Conservation (phyloP, 2,113 vertebrate genomes). For the Alouatta palliata region DNA sequence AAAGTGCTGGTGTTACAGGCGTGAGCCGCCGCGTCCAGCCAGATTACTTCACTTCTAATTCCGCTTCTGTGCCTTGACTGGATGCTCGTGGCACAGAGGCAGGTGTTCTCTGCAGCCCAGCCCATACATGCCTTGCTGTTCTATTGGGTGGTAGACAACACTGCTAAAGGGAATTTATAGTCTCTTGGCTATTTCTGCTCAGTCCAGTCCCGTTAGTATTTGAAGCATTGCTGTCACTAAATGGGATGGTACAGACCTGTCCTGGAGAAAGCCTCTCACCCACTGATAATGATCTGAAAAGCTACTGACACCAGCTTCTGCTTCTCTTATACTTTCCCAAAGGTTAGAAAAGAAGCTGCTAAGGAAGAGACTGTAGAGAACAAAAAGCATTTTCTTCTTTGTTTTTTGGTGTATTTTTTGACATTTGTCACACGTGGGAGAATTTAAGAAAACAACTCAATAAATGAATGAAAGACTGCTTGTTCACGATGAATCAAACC, state of each 20-base stretch:
- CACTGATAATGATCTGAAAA: neutral
- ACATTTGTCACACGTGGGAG: neutral
- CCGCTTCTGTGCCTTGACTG: neutral
- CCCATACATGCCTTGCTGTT: neutral
- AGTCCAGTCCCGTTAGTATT: neutral
- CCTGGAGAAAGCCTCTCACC: neutral
- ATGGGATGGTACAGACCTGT: neutral
- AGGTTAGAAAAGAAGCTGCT: neutral
- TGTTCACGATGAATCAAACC: neutral
- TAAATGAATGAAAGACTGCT: neutral
- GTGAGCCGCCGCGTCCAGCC: too few species aligned
- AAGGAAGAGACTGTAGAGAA: neutral
- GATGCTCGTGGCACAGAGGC: neutral
- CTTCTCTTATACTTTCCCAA: neutral
- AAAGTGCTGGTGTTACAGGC: too few species aligned
- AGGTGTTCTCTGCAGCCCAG: neutral
- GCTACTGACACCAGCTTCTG: neutral
- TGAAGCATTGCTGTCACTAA: neutral
- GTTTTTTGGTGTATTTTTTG: neutral
- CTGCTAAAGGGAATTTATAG: neutral
- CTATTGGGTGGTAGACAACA: neutral
- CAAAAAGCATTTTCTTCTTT: neutral
- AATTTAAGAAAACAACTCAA: constrained; percentile 17
- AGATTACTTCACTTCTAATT: neutral
- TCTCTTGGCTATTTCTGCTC: neutral